These are phyloP conservation scores for Anabacerthia variegaticeps DNA, from an alignment of 2,797 vertebrate genomes.

Conservation along the genomic window DNA sequence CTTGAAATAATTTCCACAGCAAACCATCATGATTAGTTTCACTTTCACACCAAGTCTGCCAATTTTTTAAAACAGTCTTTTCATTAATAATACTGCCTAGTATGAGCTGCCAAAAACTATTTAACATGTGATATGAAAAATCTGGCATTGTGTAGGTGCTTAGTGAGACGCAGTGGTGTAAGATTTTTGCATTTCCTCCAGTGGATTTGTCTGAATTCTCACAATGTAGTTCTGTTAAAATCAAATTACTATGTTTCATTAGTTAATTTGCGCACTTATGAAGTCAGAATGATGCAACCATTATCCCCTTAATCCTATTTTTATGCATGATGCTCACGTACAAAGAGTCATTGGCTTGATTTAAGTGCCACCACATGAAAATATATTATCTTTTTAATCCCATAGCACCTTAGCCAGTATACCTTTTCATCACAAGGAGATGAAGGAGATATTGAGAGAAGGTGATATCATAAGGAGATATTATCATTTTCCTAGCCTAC, in stretches of 20 bases:
- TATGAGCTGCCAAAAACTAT: constrained; percentile 29
- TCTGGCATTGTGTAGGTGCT: not conserved
- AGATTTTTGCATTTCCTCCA: not conserved
- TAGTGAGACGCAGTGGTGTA: not conserved
- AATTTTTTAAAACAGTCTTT: constrained; percentile 35
- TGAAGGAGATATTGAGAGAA: not conserved
- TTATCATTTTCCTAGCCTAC: not conserved
- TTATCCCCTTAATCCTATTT: not conserved
- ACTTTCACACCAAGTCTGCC: constrained; percentile 2
- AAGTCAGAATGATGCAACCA: not conserved
- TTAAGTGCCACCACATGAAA: not conserved
- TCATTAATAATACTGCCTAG: constrained; percentile 32
- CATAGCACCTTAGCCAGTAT: not conserved
- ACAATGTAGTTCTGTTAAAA: not conserved
- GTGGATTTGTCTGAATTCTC: constrained; percentile 10
- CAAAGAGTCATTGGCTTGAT: not conserved
- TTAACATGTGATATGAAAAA: constrained; percentile 34
- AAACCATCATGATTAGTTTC: constrained; percentile 27
- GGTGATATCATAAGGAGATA: not conserved
- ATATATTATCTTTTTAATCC: not conserved
- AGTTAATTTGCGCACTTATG: not conserved
- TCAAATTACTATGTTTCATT: not conserved
- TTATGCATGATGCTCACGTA: not conserved
- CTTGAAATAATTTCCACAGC: constrained; percentile 20
- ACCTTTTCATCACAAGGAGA: not conserved